These are phyloP conservation scores for Drosophila guanche DNA, from an alignment of 1,140 invertebrate species.

Conservation along the genomic window DNA sequence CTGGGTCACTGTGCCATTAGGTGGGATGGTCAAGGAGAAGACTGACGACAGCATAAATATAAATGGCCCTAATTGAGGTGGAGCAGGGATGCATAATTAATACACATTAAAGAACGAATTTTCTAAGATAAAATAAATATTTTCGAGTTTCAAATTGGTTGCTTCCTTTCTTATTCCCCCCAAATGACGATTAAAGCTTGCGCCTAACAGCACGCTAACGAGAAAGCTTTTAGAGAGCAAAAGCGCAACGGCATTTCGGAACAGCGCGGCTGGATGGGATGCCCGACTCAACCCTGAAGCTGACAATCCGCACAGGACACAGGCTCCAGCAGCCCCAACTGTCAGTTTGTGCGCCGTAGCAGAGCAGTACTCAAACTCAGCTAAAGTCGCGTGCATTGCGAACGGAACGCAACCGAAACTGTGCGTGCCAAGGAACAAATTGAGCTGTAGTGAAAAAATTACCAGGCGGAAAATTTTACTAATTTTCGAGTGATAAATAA, in stretches of 20 bases:
- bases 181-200: background rate
- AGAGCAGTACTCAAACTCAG: constrained; percentile 61
- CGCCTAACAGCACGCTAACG: constrained; percentile 10
- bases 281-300: constrained; percentile 49
- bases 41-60: no score
- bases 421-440: constrained; percentile 46
- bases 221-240: constrained; percentile 7
- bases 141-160: no score
- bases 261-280: constrained; percentile 14
- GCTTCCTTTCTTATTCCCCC: background rate
- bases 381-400: constrained; percentile 68
- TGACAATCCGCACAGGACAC: constrained; percentile 11
- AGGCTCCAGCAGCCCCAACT: constrained; percentile 62
- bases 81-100: background rate
- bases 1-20: constrained; percentile 48
- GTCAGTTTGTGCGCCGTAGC: constrained; percentile 72
- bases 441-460: constrained; percentile 71
- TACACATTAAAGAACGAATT: no score
- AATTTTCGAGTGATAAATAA: constrained; percentile 57
- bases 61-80: background rate
- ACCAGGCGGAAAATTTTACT: constrained; percentile 42
- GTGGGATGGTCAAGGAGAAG: constrained; percentile 13
- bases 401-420: constrained; percentile 35
- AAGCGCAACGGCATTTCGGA: constrained; percentile 17
- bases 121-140: no score